Evolutionary conservation across 2,797 vertebrate genomes (phyloP), one percentile per base, ranked within the genome.

Genomic region (Helicolenus hilgendorfi): DNA sequence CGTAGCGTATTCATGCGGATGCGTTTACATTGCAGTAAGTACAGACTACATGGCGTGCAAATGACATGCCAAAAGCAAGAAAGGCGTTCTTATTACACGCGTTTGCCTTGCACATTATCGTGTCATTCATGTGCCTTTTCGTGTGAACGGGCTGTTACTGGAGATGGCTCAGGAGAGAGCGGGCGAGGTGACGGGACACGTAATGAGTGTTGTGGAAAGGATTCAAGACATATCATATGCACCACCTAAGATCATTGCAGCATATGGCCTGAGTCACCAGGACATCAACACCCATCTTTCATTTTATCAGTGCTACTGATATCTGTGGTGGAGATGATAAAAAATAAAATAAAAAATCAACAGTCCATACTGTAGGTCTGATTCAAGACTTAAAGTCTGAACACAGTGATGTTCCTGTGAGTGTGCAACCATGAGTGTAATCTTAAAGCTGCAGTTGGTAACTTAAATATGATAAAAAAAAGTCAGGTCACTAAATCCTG

Each of bases 251-350:
- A 64, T 64, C 53, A 0, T 41, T 58, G 22, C 76, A 72, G 64
- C 38, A 31, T 35, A 22, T 11, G 53, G 31, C 29, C 33, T 53
- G 27, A 77, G 64, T 84, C 55, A 27, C 29, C 45, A 7, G 49
- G 29, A 77, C 24, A 64, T 20, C 27, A 38, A 27, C 35, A 65
- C 70, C 3, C 38, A 18, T 84, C 20, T 81, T 78, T 73, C 5
- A 35, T 69, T 75, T 41, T 38, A 60, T 58, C 56, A 45, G 0
- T 62, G 15, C 49, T 15, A 6, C 68, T 77, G 41, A 76, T 82
- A 56, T 71, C 55, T 82, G 26, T 56, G 63, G 18, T 56, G 41
- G 72, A 79, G 53, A 74, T 76, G 69, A 86, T 24, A 56, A 67
- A 49, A 49, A 38, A 38, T 11, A 4, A 45, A 45, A 45, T 15